Conservation (phyloP, 1,140 invertebrate species). For the Wasmannia auropunctata region DNA sequence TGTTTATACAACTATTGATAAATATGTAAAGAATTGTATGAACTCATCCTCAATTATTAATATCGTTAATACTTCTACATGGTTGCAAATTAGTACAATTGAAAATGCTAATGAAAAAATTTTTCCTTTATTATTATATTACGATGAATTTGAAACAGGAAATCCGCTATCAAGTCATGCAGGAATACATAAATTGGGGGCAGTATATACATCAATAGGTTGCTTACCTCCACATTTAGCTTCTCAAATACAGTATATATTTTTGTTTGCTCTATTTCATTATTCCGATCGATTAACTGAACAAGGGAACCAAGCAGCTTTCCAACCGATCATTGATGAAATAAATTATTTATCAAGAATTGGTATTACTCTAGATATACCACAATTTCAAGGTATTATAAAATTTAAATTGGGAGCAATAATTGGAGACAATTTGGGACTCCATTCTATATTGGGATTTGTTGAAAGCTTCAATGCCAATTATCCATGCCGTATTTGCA, state of each 20-base stretch:
- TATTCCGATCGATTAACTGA: slow-evolving; percentile 15
- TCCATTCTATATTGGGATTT: not conserved
- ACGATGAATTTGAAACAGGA: slow-evolving; percentile 16
- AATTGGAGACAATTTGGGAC: not conserved
- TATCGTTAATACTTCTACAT: not conserved
- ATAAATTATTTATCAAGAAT: slow-evolving; percentile 16
- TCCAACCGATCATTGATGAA: not conserved
- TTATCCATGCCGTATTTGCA: slow-evolving; percentile 5
- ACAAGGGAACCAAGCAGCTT: not conserved
- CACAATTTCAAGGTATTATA: not conserved
- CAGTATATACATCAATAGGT: not conserved
- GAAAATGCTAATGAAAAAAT: not conserved
- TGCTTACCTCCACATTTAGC: slow-evolving; percentile 15
- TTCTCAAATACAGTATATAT: slow-evolving; percentile 1
- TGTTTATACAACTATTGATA: not conserved
- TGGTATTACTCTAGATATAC: not conserved
- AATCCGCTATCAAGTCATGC: not conserved
- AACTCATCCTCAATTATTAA: not conserved
- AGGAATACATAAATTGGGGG: slow-evolving; percentile 4
- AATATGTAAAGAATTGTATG: not conserved
- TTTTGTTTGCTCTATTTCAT: slow-evolving; percentile 14
- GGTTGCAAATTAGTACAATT: not conserved
- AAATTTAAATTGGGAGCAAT: slow-evolving; percentile 6
- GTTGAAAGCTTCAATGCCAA: slow-evolving; percentile 11
- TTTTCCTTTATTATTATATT: slow-evolving; percentile 4